A percentile compares a stretch with the other conserved stretches of the same genome.
Conservation (phyloP, 1,140 invertebrate genomes). For the Helicoverpa zea region DNA sequence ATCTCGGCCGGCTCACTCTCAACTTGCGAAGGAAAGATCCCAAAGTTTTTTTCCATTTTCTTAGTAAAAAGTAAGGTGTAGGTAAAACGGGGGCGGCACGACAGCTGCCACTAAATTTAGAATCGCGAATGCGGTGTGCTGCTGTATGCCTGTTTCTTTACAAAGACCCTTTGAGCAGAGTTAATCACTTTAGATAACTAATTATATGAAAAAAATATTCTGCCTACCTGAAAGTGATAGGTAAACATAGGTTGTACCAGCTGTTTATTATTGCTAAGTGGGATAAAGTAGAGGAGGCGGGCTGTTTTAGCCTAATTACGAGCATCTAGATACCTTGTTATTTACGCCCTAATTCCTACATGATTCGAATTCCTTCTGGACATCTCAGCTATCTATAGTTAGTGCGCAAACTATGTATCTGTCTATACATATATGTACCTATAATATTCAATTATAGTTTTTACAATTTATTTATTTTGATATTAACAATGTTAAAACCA, state of each 20-base stretch:
- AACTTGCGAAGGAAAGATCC: conserved; percentile 58
- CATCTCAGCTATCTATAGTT: background rate
- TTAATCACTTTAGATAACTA: conserved; percentile 48
- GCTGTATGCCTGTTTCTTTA: conserved; percentile 44
- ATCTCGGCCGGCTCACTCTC: conserved; percentile 62
- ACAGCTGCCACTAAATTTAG: conserved; percentile 65
- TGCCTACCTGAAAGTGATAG: conserved; percentile 9
- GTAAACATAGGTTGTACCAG: conserved; percentile 17
- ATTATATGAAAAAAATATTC: conserved; percentile 45
- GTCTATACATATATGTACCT: background rate
- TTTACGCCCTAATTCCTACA: background rate
- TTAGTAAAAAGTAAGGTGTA: conserved; percentile 63
- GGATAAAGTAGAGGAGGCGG: background rate
- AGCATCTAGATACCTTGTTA: background rate
- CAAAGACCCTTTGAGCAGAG: conserved; percentile 46
- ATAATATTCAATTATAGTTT: too few relatives aligned
- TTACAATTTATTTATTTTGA: too few relatives aligned
- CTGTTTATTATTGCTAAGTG: conserved; percentile 1
- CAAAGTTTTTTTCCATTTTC: conserved; percentile 60
- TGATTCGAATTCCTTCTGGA: background rate
- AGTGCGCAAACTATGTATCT: background rate
- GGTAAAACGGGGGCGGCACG: conserved; percentile 55
- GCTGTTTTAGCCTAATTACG: background rate
- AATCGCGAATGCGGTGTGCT: conserved; percentile 55
- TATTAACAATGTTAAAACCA: too few relatives aligned